Base-by-base conservation (phyloP, 2,113 vertebrate genomes). In the Sialia sialis region DNA sequence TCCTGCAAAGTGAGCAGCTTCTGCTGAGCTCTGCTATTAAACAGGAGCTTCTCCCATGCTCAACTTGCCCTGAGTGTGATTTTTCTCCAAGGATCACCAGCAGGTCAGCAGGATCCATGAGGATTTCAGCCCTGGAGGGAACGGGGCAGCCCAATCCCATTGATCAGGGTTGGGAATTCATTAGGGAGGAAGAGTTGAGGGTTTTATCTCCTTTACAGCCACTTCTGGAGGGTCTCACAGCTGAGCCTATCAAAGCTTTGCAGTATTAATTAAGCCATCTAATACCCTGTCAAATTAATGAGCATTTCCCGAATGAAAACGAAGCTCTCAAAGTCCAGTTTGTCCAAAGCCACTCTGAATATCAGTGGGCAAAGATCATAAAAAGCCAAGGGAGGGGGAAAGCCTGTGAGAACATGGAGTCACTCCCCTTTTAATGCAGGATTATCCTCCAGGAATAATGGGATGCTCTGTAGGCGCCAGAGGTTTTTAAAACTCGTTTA, bases 261-360 rank as follows among this genome's bases (percentile, higher is more conserved):
- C 30, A 70, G 25, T 88, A 84, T 88, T 92, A 96, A 95, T 95
- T 95, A 94, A 78, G 43, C 26, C 39, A 30, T 88, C 72, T 91
- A 80, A 89, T 79, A 59, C 19, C 63, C 59, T 55, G 43, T 46
- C 1, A 1, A 90, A 90, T 88, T 44, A 75, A 44, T 27, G 64
- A 70, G 68, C 30, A 16, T 84, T 80, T 90, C 76, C 64, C 46
- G 80, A 74, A 54, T 36, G 58, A 32, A 78, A 77, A 51, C 2
- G 41, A 62, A 95, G 68, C 60, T 32, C 67, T 83, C 59, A 13
- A 79, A 83, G 73, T 78, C 58, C 77, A 52, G 54, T 44, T 89
- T 74, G 44, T 85, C 77, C 88, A 59, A 87, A 91, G 75, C 43
- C 63, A 56, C 9, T 27, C 59, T 68, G 64, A 87, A 54, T 39